Conservation (phyloP, 2,797 vertebrate species). For the Ctenochaetus hawaiiensis region DNA sequence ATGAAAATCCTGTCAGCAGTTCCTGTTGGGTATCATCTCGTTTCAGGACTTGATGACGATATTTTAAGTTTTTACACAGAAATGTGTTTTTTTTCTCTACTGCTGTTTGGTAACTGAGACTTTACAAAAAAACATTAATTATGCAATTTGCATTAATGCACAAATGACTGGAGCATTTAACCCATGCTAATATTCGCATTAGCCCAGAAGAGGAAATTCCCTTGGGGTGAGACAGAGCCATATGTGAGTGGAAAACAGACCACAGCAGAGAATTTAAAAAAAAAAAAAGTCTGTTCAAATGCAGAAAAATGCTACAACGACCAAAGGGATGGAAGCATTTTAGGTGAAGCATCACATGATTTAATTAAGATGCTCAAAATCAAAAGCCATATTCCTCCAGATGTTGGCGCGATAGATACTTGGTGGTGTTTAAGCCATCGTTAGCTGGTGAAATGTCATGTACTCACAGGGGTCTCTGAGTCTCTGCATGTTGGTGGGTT, state of each 20-base stretch:
- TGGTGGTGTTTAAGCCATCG: constrained; percentile 11
- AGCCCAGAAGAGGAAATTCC: constrained; percentile 78
- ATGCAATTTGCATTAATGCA: constrained; percentile 83
- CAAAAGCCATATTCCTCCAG: constrained; percentile 11
- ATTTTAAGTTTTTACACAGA: constrained; percentile 44
- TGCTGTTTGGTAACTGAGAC: constrained; percentile 58
- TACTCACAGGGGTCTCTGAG: constrained; percentile 42
- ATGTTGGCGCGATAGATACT: constrained; percentile 29
- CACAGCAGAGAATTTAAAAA: constrained; percentile 50
- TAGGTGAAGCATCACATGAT: constrained; percentile 11
- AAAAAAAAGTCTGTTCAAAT: constrained; percentile 32
- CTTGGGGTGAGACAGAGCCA: constrained; percentile 75
- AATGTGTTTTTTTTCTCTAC: not conserved
- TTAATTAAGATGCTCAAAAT: constrained; percentile 9
- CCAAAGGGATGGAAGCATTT: not conserved
- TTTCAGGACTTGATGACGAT: constrained; percentile 43
- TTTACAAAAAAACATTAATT: constrained; percentile 77
- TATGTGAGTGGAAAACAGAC: constrained; percentile 71
- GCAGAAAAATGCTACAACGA: constrained; percentile 12
- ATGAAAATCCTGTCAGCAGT: constrained; percentile 76
- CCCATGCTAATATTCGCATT: constrained; percentile 86
- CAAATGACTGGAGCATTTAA: constrained; percentile 85
- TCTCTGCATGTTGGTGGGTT: constrained; percentile 23
- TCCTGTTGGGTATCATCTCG: constrained; percentile 55
- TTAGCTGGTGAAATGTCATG: constrained; percentile 55